These are phyloP conservation scores for Setipinna tenuifilis DNA, from an alignment of 2,797 vertebrate genomes.

Conservation along the genomic window DNA sequence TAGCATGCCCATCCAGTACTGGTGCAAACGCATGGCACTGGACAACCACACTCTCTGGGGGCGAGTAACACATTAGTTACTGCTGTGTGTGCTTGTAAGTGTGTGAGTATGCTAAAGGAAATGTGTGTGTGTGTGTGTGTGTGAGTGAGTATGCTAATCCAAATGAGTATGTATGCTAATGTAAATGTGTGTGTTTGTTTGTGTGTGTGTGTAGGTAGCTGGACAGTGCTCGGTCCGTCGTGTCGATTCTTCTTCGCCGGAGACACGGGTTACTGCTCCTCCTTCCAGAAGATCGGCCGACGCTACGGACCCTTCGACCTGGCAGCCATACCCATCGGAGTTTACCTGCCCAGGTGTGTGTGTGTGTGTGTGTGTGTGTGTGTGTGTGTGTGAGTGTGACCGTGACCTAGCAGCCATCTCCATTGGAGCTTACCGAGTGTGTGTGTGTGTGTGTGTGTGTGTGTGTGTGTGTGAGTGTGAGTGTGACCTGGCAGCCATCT, in stretches of 20 bases:
- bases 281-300: constrained; percentile 92
- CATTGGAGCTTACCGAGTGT: constrained; percentile 88
- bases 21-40: no score
- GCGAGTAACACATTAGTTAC: no score
- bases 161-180: not conserved
- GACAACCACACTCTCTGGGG: no score
- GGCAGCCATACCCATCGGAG: no score
- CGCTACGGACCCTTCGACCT: constrained; percentile 81
- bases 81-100: not conserved
- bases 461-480: not conserved
- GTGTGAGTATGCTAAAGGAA: not conserved
- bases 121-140: no score
- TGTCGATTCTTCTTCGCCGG: constrained; percentile 95
- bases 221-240: constrained; percentile 89
- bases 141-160: no score
- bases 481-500: no score
- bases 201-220: constrained; percentile 79
- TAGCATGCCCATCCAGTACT: not conserved
- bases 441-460: constrained; percentile 28
- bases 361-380: constrained; percentile 7
- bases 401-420: constrained; percentile 95
- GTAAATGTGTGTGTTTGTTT: not conserved
- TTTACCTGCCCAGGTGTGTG: no score
- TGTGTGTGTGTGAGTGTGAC: constrained; percentile 30
- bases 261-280: constrained; percentile 92